Conservation (phyloP, 2,113 vertebrate species). For the Saccopteryx bilineata region DNA sequence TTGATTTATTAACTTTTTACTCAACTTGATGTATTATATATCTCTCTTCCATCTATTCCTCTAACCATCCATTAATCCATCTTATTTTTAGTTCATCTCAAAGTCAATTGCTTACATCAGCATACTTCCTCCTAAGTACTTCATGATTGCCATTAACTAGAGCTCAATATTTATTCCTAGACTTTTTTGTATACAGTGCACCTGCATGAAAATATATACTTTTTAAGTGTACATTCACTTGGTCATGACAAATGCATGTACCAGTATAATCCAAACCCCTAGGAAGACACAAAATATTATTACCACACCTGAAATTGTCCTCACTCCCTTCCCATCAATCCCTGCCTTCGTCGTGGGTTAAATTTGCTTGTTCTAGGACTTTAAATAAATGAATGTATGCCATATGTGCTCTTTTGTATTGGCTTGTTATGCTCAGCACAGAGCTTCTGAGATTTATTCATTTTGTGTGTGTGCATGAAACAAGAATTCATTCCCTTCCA, state of each 20-base stretch:
- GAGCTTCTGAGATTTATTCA: background rate
- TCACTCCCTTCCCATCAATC: background rate
- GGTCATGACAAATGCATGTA: background rate
- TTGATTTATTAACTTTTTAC: background rate
- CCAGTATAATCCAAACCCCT: background rate
- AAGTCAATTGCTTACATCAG: background rate
- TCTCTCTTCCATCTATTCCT: background rate
- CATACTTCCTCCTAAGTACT: background rate
- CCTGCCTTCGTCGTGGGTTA: background rate
- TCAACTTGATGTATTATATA: background rate
- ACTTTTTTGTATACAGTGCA: background rate
- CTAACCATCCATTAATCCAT: background rate
- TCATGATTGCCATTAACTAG: background rate
- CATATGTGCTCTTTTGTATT: background rate
- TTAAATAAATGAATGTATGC: background rate
- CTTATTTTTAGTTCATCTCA: constrained; percentile 1
- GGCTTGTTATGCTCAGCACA: background rate
- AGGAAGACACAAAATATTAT: background rate
- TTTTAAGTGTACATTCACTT: background rate
- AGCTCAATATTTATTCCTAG: background rate
- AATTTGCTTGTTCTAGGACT: background rate
- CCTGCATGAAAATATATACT: background rate
- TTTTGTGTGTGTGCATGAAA: background rate
- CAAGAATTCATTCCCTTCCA: background rate
- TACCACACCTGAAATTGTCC: background rate